These are phyloP conservation scores for Reinhardtius hippoglossoides DNA, from an alignment of 2,113 vertebrate genomes.

Conservation along the genomic window DNA sequence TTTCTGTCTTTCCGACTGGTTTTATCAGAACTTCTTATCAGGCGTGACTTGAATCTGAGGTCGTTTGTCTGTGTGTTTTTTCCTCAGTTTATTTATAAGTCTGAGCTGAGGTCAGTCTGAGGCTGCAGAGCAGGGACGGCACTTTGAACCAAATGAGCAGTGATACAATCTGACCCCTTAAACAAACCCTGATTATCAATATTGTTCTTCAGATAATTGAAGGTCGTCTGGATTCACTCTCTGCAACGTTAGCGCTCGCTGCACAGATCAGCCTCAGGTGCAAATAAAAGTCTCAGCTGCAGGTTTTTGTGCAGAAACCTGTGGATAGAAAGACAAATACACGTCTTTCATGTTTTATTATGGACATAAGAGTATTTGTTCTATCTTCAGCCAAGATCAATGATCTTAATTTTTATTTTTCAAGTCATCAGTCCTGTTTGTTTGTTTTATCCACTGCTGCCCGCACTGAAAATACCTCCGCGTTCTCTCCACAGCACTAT, in stretches of 20 bases:
- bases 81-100: too few relatives aligned
- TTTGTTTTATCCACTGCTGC: neutral
- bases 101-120: too few relatives aligned
- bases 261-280: constrained; percentile 5
- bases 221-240: constrained; percentile 23
- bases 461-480: neutral
- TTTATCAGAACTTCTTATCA: constrained; percentile 3
- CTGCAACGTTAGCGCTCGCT: neutral
- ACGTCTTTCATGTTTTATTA: neutral
- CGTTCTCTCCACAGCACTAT: neutral
- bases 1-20: neutral
- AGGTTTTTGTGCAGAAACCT: neutral
- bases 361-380: neutral
- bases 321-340: neutral
- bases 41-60: neutral
- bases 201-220: neutral
- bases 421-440: neutral
- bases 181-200: neutral
- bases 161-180: neutral
- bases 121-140: neutral
- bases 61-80: too few relatives aligned
- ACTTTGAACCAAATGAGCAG: neutral
- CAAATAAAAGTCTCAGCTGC: neutral
- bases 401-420: neutral
- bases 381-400: neutral